Base-by-base conservation (phyloP, 2,888 invertebrate species). In the Nymphalis c-album region DNA sequence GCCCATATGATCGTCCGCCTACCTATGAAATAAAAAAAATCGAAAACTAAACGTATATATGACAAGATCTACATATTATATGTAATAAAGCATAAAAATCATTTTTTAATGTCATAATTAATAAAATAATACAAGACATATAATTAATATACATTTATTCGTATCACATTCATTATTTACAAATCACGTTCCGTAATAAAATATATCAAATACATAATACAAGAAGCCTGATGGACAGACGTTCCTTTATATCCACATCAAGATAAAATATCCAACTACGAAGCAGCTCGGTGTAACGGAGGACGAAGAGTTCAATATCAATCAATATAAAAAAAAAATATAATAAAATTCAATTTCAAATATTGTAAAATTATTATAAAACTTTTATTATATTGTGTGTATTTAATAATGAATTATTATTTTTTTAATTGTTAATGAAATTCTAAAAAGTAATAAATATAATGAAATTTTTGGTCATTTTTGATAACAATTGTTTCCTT, bases 131-230 rank as follows among this genome's bases (percentile, higher is more conserved):
- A 66, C 71, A 67, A 47, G 55, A 72, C 64, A 70, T 60, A 65
- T 72, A 68, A 76, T 76, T 73, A 78, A 77, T 82, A 82, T 58
- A 53, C 78, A 1, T 87, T 87, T 85, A 87, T 84, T 86, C 75
- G 81, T 87, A 89, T 89, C 86, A 87, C 88, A 85, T 87, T 85
- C 80, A 83, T 81, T 89, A 90, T 90, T 79, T 91, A 91, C 91
- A 91, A 85, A 86, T 85, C 83, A 87, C 84, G 80, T 81, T 84
- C 75, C 75, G 78, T 85, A 82, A 77, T 81, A 81, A 83, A 83
- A 85, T 81, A 81, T 78, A 82, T 84, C 80, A 75, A 81, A 81
- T 78, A 80, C 71, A 73, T 72, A 71, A 72, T 40, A 40, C 71
- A 74, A 74, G 73, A 77, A 75, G 75, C 73, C 46, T 13, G 47